phyloP scores from a whole-genome alignment of 37 sponge, comb jelly and placozoan genomes.

The Ianthella basta region DNA sequence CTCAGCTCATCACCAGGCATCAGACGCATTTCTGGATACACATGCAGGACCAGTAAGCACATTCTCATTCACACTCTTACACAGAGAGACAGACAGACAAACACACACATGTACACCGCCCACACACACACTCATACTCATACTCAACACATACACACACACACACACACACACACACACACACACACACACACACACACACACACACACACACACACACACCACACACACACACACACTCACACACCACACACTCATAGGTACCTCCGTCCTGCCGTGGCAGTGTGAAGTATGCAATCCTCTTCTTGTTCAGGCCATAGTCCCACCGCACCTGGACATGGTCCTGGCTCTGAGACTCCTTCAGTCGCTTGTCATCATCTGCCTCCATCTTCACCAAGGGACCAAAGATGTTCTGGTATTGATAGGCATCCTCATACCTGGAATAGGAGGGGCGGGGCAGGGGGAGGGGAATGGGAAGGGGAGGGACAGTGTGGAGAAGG shows the following conservation, averaged over 20 bases:
- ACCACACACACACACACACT: conserved; percentile 25
- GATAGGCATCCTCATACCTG: conserved; percentile 98
- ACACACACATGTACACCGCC: neutral
- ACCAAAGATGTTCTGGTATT: conserved; percentile 96
- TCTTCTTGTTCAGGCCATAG: conserved; percentile 92
- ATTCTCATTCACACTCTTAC: neutral
- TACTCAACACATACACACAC: neutral
- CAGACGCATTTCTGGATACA: conserved; percentile 82
- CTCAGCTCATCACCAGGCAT: conserved; percentile 97
- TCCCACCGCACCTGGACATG: conserved; percentile 95
- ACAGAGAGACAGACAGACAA: neutral
- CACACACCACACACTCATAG: conserved; percentile 19
- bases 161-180: conserved; percentile 19
- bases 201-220: conserved; percentile 26
- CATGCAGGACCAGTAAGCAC: neutral
- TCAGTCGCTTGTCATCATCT: conserved; percentile 94
- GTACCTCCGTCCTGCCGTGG: conserved; percentile 82
- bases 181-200: conserved; percentile 32
- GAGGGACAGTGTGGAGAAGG: neutral
- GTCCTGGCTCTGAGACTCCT: conserved; percentile 95
- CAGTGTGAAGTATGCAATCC: conserved; percentile 93
- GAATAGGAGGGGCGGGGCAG: neutral
- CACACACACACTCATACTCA: neutral
- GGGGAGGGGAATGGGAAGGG: too few relatives aligned
- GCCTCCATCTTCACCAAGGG: conserved; percentile 98